Percentiles rank a stretch among this genome's conserved stretches.
These are phyloP conservation scores for Paramormyrops hopkinsi DNA, from an alignment of 2,797 vertebrate species.

Conservation along the genomic window DNA sequence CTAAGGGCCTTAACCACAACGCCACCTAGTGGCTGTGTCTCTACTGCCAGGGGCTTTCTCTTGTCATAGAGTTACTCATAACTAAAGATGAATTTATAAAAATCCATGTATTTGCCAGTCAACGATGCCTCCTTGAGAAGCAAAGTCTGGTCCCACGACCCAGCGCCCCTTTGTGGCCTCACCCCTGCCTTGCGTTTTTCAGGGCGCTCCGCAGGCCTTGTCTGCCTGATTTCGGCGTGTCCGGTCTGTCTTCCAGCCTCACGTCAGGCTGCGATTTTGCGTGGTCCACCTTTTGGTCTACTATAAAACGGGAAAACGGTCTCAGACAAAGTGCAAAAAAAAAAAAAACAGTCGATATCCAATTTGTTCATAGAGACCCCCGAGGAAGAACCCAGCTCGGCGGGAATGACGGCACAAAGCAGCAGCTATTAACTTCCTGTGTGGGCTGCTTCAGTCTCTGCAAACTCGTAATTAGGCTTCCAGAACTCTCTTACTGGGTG, in stretches of 20 bases:
- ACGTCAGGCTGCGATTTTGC: conserved; percentile 35
- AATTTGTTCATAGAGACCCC: neutral
- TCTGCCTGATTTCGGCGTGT: conserved; percentile 51
- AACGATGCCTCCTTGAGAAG: neutral
- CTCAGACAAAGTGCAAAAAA: neutral
- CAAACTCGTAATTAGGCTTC: neutral
- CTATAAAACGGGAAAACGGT: neutral
- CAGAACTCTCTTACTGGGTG: neutral
- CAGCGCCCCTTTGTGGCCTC: conserved; percentile 36
- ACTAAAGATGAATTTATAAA: neutral
- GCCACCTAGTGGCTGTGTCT: neutral
- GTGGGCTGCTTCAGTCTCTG: neutral
- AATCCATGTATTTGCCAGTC: neutral
- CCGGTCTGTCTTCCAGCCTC: conserved; percentile 44
- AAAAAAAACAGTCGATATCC: neutral
- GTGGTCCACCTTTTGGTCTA: neutral
- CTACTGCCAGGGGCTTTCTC: neutral
- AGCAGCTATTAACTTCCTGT: neutral
- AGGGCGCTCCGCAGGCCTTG: conserved; percentile 54
- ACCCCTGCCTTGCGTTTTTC: conserved; percentile 71
- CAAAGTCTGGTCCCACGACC: neutral
- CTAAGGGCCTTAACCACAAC: neutral
- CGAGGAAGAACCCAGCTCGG: neutral
- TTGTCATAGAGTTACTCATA: neutral
- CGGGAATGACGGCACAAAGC: neutral